Conservation (phyloP, 1,140 invertebrate genomes). For the Hypothenemus hampei region DNA sequence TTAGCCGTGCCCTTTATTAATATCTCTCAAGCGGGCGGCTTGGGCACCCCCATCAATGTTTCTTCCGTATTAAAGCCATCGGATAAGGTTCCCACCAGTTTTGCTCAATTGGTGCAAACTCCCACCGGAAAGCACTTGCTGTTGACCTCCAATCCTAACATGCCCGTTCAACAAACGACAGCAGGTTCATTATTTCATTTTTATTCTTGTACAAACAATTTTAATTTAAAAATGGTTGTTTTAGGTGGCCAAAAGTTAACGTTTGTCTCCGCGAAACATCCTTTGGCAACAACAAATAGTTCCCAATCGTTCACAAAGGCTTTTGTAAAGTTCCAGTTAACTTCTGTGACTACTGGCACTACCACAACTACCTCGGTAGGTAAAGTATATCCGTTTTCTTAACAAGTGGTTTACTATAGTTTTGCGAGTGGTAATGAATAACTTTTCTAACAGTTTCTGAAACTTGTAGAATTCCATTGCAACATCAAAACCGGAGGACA, state of each 20-base stretch:
- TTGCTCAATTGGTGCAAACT: slow-evolving; percentile 65
- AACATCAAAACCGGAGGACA: slow-evolving; percentile 8
- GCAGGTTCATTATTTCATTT: too few species aligned
- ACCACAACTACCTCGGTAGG: slow-evolving; percentile 30
- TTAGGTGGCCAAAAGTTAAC: slow-evolving; percentile 51
- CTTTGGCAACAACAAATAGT: slow-evolving; percentile 43
- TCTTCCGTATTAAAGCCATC: slow-evolving; percentile 45
- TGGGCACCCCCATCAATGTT: slow-evolving; percentile 45
- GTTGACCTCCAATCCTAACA: slow-evolving; percentile 46
- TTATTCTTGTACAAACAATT: neutral
- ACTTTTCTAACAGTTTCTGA: slow-evolving; percentile 16
- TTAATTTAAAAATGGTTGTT: slow-evolving; percentile 17
- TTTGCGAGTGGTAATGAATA: neutral
- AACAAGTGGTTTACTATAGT: neutral
- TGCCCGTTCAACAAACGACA: slow-evolving; percentile 37
- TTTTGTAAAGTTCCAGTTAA: slow-evolving; percentile 40
- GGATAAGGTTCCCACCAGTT: slow-evolving; percentile 40
- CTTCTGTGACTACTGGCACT: slow-evolving; percentile 34
- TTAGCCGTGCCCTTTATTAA: slow-evolving; percentile 51
- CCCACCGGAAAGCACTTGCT: slow-evolving; percentile 63
- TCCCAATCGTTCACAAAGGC: slow-evolving; percentile 43
- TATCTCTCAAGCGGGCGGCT: slow-evolving; percentile 42
- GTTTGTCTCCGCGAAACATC: slow-evolving; percentile 50
- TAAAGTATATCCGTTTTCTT: slow-evolving; percentile 1
- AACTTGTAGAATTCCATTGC: slow-evolving; percentile 23